These are phyloP conservation scores for Epizoanthus ramosus DNA, from an alignment of 92 coral and sea anemone genomes.

Conservation along the genomic window DNA sequence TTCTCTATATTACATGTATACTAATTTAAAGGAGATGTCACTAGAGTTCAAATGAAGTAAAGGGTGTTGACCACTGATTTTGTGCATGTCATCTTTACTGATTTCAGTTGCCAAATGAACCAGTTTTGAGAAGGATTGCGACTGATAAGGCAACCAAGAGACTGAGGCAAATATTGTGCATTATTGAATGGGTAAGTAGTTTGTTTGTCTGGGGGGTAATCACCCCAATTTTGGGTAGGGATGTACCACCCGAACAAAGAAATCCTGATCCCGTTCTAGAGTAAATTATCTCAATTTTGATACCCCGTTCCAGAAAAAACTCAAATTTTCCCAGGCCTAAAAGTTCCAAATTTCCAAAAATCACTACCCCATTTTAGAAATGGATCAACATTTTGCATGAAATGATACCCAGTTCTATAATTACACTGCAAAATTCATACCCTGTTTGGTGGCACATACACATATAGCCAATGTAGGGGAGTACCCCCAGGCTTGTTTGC, in stretches of 20 bases:
- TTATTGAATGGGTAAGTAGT: slow-evolving; percentile 87
- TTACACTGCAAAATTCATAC: no score
- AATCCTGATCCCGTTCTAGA: no score
- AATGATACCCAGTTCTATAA: no score
- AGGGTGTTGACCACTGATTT: background rate
- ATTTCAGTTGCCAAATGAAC: slow-evolving; percentile 80
- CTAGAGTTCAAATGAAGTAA: background rate
- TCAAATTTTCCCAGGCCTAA: no score
- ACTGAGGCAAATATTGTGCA: slow-evolving; percentile 83
- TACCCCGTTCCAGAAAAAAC: no score
- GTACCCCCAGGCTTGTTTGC: no score
- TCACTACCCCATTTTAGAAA: no score
- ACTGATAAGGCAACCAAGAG: slow-evolving; percentile 97
- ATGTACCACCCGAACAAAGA: background rate
- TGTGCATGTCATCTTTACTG: background rate
- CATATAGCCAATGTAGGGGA: no score
- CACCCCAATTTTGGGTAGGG: no score
- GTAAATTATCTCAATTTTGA: background rate
- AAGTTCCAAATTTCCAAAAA: no score
- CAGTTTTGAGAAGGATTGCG: slow-evolving; percentile 90
- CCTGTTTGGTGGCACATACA: no score
- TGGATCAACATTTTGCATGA: no score
- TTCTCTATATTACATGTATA: background rate
- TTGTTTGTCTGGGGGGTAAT: background rate
- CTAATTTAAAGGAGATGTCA: background rate